phyloP scores from a whole-genome alignment of 2,888 invertebrate species.

The Nezara viridula region DNA sequence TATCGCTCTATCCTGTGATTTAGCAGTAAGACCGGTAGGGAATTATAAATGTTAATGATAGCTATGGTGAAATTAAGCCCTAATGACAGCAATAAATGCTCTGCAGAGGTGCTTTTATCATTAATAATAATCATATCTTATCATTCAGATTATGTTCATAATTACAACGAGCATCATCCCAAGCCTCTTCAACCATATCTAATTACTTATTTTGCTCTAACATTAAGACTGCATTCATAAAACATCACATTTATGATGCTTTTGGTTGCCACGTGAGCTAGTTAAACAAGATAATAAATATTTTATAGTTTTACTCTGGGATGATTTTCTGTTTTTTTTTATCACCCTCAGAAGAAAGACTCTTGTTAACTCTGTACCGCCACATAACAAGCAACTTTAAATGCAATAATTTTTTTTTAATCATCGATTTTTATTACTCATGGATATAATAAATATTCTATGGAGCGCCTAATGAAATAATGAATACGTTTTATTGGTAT shows the following conservation, averaged over 20 bases:
- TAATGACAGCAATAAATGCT: slow-evolving; percentile 25
- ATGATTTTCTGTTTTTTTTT: neutral
- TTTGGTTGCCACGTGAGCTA: neutral
- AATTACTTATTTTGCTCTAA: neutral
- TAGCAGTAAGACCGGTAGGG: slow-evolving; percentile 12
- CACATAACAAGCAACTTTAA: too few species aligned
- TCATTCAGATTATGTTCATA: neutral
- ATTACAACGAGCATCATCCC: neutral
- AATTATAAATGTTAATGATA: neutral
- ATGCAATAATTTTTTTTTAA: too few species aligned
- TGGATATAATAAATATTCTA: too few species aligned
- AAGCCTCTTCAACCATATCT: neutral
- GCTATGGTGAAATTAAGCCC: neutral
- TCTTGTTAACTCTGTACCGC: too few species aligned
- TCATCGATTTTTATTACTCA: too few species aligned
- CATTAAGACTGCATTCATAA: neutral
- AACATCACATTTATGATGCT: neutral
- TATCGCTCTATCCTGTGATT: neutral
- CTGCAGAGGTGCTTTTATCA: neutral
- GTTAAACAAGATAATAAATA: neutral
- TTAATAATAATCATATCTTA: neutral
- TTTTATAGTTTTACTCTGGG: neutral
- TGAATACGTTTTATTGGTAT: too few species aligned
- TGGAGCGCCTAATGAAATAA: too few species aligned
- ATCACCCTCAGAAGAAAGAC: too few species aligned